Base-by-base conservation (phyloP, 2,113 vertebrate genomes). In the Diadophis punctatus region DNA sequence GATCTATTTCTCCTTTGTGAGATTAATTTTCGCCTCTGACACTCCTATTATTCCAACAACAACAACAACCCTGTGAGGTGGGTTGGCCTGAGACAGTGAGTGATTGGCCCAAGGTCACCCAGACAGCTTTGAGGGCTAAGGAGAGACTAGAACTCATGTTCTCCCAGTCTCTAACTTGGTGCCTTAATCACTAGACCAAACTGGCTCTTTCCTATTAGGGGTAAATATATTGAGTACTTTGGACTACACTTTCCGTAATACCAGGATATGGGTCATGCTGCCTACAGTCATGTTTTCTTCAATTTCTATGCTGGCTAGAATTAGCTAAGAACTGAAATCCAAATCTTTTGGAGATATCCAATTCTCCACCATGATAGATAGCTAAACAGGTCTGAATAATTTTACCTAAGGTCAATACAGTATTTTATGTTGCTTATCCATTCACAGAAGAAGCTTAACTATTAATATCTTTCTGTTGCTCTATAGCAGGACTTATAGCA, bases 371-470 rank as follows among this genome's bases (percentile, higher is more conserved):
- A 80, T 43, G 74, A 39, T 80, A 80, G 68, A 39, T 43, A 39
- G 16, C 34, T 8, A 89, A 43, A 56, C 39, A 63, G 88, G 58
- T 58, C 53, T 58, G 23, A 25, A 51, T 34, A 87, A 34, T n/a
- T 30, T 87, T 51, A 49, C 5, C 22, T 39, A 34, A 88, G 52
- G 10, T 39, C 94, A 94, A 93, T 95, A 95, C 93, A 94, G 93
- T 95, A 95, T 95, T 80, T 96, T 94, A 96, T 43, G 93, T 94
- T 92, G 56, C 88, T 94, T 95, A 94, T 80, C 49, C 68, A 53
- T 34, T 89, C 87, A 25, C 23, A 91, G 88, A 89, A 94, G 34
- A 90, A 95, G 74, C 60, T 84, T 94, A 90, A 96, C 95, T 94
- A 95, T 93, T 89, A 91, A 94, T 16, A 93, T 85, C 89, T 94